phyloP scores from a whole-genome alignment of 2,113 vertebrate species.

The Amblyopsis rosae region DNA sequence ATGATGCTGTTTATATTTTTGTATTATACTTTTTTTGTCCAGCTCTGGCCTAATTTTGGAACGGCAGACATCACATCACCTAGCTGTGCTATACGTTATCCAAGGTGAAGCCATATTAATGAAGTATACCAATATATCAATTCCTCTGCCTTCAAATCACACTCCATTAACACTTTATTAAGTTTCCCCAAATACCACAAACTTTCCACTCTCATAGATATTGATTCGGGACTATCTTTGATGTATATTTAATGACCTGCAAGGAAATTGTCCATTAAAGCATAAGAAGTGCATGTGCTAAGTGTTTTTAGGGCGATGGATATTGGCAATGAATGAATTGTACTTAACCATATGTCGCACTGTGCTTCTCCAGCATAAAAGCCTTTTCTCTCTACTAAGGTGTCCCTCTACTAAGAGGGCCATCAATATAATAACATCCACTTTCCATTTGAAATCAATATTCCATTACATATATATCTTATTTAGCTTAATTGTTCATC shows the following conservation, averaged over 20 bases:
- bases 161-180: slow-evolving; percentile 35
- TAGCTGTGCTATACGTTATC: neutral
- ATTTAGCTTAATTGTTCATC: too few species aligned
- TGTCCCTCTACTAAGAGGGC: neutral
- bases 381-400: neutral
- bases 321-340: slow-evolving; percentile 13
- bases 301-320: slow-evolving; percentile 8
- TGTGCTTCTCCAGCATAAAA: neutral
- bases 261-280: slow-evolving; percentile 43
- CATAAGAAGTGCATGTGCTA: slow-evolving; percentile 27
- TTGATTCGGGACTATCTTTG: slow-evolving; percentile 46
- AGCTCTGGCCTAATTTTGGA: neutral
- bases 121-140: slow-evolving; percentile 5
- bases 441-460: neutral
- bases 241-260: slow-evolving; percentile 74
- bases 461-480: too few species aligned
- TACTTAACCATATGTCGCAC: neutral
- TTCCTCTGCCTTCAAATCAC: slow-evolving; percentile 1
- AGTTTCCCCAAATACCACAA: slow-evolving; percentile 16
- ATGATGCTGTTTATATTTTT: too few species aligned
- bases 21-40: neutral
- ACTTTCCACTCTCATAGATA: slow-evolving; percentile 47
- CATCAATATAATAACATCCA: neutral
- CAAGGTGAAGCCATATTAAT: slow-evolving; percentile 10
- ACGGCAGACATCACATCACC: neutral